Evolutionary conservation across 1,140 invertebrate genomes (phyloP), one percentile per base, ranked within the genome.

Genomic region (Tribolium madens): DNA sequence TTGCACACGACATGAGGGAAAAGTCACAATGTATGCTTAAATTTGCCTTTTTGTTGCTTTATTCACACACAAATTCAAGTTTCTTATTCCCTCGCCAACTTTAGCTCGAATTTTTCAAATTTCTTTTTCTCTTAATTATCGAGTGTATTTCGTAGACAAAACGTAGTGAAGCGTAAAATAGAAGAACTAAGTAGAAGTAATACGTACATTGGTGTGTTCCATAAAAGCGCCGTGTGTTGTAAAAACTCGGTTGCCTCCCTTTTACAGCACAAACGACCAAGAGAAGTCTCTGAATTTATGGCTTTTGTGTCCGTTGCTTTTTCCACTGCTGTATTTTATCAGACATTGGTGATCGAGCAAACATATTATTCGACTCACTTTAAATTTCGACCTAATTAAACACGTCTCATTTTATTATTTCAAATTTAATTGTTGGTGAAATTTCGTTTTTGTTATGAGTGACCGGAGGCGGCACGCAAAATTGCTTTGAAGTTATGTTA

Each of bases 11-110:
- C 57, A 64, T 26, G 26, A 64, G 26, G 70, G 46, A 52, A 52
- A 47, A 72, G 12, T 72, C 70, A 72, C 70, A 72, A 72, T 72
- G 70, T 52, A 14, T 72, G 46, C 50, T 72, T 72, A 72, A 72
- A 33, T 72, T 50, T 72, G 36, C 47, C 69, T 71, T 48, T 64
- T 64, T 64, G 57, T 64, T 64, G 57, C 57, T 33, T 64, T 64
- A 64, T 64, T 12, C 57, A 64, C 57, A 64, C 12, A 64, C 57
- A 64, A 64, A 64, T 64, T 64, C 57, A 33, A 64, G 21, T 71
- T 42, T 10, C 42, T 48, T 71, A 50, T 48, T 71, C 69, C 69
- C 69, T 18, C 36, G 42, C 18, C 69, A 15, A 71, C 15, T 71
- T 71, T 71, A 21, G 36, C 9, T 42, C 7, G 36, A 42, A 10